A percentile compares a stretch with the other conserved stretches of the same genome.
Evolutionary conservation across 2,888 invertebrate genomes (phyloP).

Genomic region (Conomelus anceps): DNA sequence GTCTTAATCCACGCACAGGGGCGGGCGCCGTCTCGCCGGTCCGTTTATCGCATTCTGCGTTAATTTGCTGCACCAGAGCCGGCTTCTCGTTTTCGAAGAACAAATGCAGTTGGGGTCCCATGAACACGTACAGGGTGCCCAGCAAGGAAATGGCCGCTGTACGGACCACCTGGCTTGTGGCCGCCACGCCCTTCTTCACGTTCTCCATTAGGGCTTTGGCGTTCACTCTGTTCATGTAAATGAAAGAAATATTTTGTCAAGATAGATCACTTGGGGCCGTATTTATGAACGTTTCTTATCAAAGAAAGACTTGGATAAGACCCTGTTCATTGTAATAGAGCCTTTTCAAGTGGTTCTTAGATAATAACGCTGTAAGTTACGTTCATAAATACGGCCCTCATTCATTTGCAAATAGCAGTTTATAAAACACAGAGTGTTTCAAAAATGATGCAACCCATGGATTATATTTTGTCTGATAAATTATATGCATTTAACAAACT

Average conservation of each 20-base stretch:
- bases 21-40: slow-evolving; percentile 62
- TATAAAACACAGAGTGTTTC: too few relatives aligned
- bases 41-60: slow-evolving; percentile 74
- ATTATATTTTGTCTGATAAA: too few relatives aligned
- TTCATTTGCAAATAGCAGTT: too few relatives aligned
- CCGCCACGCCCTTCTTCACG: slow-evolving; percentile 74
- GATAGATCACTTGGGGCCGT: too few relatives aligned
- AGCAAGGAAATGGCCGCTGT: slow-evolving; percentile 66
- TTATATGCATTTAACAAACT: too few relatives aligned
- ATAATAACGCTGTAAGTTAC: too few relatives aligned
- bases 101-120: slow-evolving; percentile 65
- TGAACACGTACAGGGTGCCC: slow-evolving; percentile 72
- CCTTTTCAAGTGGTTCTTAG: too few relatives aligned
- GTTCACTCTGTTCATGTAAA: slow-evolving; percentile 53
- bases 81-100: slow-evolving; percentile 85
- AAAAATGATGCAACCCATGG: too few relatives aligned
- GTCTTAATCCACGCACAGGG: slow-evolving; percentile 31
- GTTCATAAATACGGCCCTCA: too few relatives aligned
- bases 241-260: neutral
- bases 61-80: slow-evolving; percentile 73
- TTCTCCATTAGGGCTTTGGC: slow-evolving; percentile 66
- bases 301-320: too few relatives aligned
- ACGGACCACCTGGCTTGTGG: slow-evolving; percentile 78
- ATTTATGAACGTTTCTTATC: too few relatives aligned
- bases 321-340: too few relatives aligned